Conservation (phyloP, 2,113 vertebrate genomes). For the Cathartes aura region DNA sequence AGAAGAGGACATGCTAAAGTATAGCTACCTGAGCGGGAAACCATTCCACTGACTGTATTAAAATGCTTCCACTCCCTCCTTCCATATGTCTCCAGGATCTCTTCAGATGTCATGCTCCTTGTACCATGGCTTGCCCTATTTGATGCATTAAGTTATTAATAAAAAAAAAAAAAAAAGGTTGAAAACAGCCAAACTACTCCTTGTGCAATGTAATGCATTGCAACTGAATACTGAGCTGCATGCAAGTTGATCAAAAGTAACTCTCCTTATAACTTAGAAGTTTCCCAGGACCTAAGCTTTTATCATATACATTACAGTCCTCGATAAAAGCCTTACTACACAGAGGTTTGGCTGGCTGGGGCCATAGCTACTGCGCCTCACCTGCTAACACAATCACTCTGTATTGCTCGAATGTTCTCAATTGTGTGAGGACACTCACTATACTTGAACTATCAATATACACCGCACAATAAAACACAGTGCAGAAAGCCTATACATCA, state of each 20-base stretch:
- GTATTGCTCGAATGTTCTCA: slow-evolving; percentile 54
- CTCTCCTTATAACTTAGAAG: background rate
- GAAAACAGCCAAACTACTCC: background rate
- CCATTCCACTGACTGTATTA: slow-evolving; percentile 82
- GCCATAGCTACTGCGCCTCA: slow-evolving; percentile 13
- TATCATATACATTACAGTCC: background rate
- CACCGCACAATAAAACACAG: slow-evolving; percentile 49
- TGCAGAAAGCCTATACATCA: slow-evolving; percentile 49
- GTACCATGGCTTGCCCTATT: slow-evolving; percentile 90
- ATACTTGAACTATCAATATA: slow-evolving; percentile 43
- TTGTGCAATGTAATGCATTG: background rate
- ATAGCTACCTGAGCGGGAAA: slow-evolving; percentile 87
- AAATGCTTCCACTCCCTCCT: slow-evolving; percentile 91
- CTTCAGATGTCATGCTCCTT: slow-evolving; percentile 82
- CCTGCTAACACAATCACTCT: slow-evolving; percentile 54
- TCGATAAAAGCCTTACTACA: background rate
- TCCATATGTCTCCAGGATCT: slow-evolving; percentile 84
- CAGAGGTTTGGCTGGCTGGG: slow-evolving; percentile 2
- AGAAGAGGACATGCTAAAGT: background rate
- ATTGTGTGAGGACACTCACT: slow-evolving; percentile 47
- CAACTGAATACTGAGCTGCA: background rate
- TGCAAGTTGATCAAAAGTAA: background rate
- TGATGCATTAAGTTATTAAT: background rate
- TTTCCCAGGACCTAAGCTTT: slow-evolving; percentile 5
- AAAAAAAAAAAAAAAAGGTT: background rate